Percentiles rank a stretch among this genome's conserved stretches.
These are phyloP conservation scores for Lucinisca nassula DNA, from an alignment of 2,888 invertebrate genomes.

Conservation along the genomic window DNA sequence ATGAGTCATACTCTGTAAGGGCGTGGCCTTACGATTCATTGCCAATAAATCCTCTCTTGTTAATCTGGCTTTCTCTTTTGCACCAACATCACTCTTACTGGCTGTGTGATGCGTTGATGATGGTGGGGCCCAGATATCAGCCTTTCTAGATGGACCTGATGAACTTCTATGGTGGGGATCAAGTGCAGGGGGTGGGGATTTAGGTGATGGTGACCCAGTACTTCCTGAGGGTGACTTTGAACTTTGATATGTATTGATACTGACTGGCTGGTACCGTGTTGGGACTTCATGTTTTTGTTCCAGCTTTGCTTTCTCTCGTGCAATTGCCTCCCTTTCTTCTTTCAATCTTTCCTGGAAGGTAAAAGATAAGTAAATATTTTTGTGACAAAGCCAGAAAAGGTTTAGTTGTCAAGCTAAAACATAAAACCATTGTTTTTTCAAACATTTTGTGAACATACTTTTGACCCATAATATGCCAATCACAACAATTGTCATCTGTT, in stretches of 20 bases:
- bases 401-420: no score
- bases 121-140: conserved; percentile 33
- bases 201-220: conserved; percentile 49
- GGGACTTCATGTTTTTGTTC: conserved; percentile 55
- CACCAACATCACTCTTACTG: conserved; percentile 31
- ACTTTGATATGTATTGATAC: conserved; percentile 28
- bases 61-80: conserved; percentile 55
- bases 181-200: conserved; percentile 56
- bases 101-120: conserved; percentile 20
- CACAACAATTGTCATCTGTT: no score
- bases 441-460: no score
- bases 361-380: conserved; percentile 40
- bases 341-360: conserved; percentile 75
- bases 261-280: conserved; percentile 23
- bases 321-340: conserved; percentile 76
- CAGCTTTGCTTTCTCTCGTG: conserved; percentile 75
- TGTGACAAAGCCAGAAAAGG: no score
- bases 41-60: conserved; percentile 81
- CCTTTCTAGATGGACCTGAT: not conserved
- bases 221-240: conserved; percentile 44
- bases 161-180: conserved; percentile 39
- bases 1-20: conserved; percentile 73
- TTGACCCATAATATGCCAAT: no score
- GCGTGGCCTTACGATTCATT: conserved; percentile 82
- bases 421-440: no score